A percentile compares a stretch with the other conserved stretches of the same genome.
phyloP scores from a whole-genome alignment of 2,797 vertebrate genomes.

The Mustela erminea region DNA sequence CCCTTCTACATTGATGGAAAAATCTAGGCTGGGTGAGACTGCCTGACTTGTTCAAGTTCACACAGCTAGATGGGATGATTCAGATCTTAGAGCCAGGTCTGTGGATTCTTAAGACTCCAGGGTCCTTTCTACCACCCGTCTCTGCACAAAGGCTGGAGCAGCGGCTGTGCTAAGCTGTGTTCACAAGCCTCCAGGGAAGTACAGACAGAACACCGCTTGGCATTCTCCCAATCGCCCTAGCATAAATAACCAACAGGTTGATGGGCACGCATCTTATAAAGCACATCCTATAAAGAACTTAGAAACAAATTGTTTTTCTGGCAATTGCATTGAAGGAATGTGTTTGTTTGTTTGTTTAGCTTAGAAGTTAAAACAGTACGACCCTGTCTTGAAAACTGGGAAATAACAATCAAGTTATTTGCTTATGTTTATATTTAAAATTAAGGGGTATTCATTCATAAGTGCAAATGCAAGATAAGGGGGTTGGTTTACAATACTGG shows the following conservation, averaged over 20 bases:
- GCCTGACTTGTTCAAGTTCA: neutral
- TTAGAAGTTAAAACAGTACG: conserved; percentile 76
- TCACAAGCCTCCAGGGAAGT: neutral
- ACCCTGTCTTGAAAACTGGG: conserved; percentile 78
- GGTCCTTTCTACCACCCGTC: neutral
- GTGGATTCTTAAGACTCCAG: neutral
- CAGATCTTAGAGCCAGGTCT: neutral
- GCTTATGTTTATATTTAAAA: conserved; percentile 79
- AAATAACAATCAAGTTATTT: conserved; percentile 75
- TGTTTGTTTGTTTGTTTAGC: conserved; percentile 69
- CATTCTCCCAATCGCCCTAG: neutral
- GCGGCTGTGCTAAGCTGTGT: neutral
- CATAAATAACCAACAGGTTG: conserved; percentile 2
- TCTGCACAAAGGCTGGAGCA: neutral
- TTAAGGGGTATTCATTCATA: conserved; percentile 76
- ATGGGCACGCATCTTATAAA: conserved; percentile 17
- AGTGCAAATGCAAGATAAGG: conserved; percentile 73
- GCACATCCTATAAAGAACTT: conserved; percentile 55
- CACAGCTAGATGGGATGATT: neutral
- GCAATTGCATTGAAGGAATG: conserved; percentile 68
- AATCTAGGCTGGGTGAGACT: neutral
- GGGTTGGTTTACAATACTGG: conserved; percentile 50
- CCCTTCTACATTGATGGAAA: neutral
- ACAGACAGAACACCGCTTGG: neutral
- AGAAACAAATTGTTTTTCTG: conserved; percentile 46